A percentile compares a stretch with the other conserved stretches of the same genome.
Evolutionary conservation across 2,888 invertebrate genomes (phyloP).

Genomic region (Sussaba pulchella): DNA sequence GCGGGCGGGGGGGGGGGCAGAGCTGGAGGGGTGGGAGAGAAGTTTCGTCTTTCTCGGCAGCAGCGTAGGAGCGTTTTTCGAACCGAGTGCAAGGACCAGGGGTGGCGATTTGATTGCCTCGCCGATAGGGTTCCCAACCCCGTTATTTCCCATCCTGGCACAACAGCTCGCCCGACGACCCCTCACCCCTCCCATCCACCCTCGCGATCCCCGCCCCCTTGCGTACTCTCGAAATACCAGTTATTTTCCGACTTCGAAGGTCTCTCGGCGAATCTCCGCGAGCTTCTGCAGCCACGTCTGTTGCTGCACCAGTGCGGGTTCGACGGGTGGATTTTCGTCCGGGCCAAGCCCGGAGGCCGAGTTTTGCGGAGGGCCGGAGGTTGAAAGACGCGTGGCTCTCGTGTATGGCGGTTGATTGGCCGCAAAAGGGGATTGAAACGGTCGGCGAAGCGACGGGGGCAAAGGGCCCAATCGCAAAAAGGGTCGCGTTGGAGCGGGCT

Average conservation of each 20-base stretch:
- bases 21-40: too few species aligned
- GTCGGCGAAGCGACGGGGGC: constrained; percentile 49
- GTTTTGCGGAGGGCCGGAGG: constrained; percentile 54
- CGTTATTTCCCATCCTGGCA: constrained; percentile 79
- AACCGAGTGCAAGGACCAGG: background rate
- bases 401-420: constrained; percentile 83
- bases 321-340: constrained; percentile 25
- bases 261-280: constrained; percentile 25
- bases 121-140: constrained; percentile 82
- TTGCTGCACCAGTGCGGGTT: constrained; percentile 31
- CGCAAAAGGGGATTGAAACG: constrained; percentile 80
- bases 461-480: constrained; percentile 39
- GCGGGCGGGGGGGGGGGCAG: too few species aligned
- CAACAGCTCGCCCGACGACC: constrained; percentile 28
- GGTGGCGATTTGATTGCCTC: constrained; percentile 81
- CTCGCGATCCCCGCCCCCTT: too few species aligned
- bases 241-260: constrained; percentile 58
- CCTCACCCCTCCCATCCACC: constrained; percentile 6
- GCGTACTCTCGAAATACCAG: constrained; percentile 50
- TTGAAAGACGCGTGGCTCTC: constrained; percentile 77
- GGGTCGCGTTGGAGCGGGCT: constrained; percentile 52
- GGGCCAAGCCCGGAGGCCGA: constrained; percentile 56
- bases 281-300: constrained; percentile 1
- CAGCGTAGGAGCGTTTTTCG: too few species aligned
- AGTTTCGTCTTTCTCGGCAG: too few species aligned